These are phyloP conservation scores for Etheostoma spectabile DNA, from an alignment of 2,113 vertebrate genomes.

Conservation along the genomic window DNA sequence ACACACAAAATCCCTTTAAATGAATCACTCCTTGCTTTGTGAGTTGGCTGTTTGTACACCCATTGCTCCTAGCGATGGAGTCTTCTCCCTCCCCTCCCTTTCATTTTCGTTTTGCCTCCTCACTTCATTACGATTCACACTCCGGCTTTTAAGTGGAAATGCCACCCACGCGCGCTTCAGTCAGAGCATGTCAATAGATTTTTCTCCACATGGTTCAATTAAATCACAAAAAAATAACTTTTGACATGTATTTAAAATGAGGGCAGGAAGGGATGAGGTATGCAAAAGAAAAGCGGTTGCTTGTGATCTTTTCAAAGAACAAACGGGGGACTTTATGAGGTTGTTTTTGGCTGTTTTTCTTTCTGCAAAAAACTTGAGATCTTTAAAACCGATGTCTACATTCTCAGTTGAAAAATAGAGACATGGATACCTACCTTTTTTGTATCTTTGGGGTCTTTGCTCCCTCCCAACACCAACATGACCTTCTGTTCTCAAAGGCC, in stretches of 20 bases:
- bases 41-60: conserved; percentile 58
- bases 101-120: conserved; percentile 51
- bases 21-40: conserved; percentile 73
- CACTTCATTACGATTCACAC: conserved; percentile 76
- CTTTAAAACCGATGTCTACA: conserved; percentile 16
- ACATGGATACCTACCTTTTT: conserved; percentile 74
- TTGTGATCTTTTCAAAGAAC: conserved; percentile 37
- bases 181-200: conserved; percentile 68
- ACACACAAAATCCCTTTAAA: conserved; percentile 73
- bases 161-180: conserved; percentile 70
- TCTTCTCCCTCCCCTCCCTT: conserved; percentile 27
- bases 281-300: conserved; percentile 18
- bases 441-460: conserved; percentile 72
- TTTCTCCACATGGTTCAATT: conserved; percentile 63
- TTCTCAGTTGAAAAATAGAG: conserved; percentile 37
- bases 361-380: conserved; percentile 33
- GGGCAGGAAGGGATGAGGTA: conserved; percentile 30
- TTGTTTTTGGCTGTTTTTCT: conserved; percentile 37
- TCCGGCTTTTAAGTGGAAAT: conserved; percentile 78
- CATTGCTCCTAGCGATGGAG: conserved; percentile 51
- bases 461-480: conserved; percentile 59
- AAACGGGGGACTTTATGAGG: neutral
- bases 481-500: conserved; percentile 63
- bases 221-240: conserved; percentile 70
- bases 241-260: conserved; percentile 61